Conservation (phyloP, 2,888 invertebrate species). For the Dynastes tityus region DNA sequence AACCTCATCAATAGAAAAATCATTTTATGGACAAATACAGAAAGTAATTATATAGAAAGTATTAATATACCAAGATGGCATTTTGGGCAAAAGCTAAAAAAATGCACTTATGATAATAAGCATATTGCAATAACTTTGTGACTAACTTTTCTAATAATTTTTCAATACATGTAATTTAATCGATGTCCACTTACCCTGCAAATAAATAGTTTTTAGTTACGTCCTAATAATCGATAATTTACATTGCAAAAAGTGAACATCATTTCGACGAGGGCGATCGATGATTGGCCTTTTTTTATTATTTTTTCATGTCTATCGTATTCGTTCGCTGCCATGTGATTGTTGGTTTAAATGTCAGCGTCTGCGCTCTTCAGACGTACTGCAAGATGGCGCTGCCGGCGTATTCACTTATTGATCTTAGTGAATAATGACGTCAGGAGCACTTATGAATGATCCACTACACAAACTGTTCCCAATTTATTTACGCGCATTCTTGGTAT, state of each 20-base stretch:
- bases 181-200: no score
- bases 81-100: no score
- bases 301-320: slow-evolving; percentile 31
- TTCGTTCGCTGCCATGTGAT: slow-evolving; percentile 28
- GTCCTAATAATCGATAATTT: background rate
- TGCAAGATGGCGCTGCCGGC: slow-evolving; percentile 40
- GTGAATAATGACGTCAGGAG: slow-evolving; percentile 65
- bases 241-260: slow-evolving; percentile 14
- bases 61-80: no score
- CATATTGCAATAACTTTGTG: no score
- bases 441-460: slow-evolving; percentile 68
- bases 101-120: no score
- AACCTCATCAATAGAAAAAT: no score
- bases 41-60: no score
- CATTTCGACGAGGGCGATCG: slow-evolving; percentile 1
- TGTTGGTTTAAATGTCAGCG: slow-evolving; percentile 31
- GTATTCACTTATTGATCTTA: slow-evolving; percentile 63
- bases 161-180: no score
- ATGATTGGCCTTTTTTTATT: slow-evolving; percentile 30
- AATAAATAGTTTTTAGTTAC: no score
- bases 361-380: slow-evolving; percentile 38
- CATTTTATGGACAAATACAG: no score
- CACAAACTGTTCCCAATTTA: slow-evolving; percentile 66
- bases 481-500: slow-evolving; percentile 25
- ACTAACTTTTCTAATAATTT: no score